Conservation (phyloP, 2,113 vertebrate species). For the Scolopax mira region DNA sequence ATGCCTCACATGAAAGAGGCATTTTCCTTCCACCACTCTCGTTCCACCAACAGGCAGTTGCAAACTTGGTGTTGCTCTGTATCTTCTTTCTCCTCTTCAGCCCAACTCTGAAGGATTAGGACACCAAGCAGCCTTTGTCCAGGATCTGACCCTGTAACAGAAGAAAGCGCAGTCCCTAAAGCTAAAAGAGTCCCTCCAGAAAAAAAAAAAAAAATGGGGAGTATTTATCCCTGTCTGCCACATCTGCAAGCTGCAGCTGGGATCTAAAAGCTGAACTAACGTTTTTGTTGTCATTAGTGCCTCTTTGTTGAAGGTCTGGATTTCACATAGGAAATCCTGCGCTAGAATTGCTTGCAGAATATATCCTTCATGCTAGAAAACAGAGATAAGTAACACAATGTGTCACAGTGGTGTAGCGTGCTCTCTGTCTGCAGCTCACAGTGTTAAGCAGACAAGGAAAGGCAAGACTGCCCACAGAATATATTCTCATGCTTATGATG, state of each 20-base stretch:
- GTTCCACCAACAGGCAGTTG: not conserved
- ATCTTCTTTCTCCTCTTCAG: not conserved
- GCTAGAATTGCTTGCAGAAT: not conserved
- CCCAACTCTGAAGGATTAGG: not conserved
- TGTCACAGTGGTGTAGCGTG: not conserved
- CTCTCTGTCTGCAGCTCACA: not conserved
- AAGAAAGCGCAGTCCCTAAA: not conserved
- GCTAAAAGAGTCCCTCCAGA: not conserved
- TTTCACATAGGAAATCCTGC: not conserved
- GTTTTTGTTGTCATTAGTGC: not conserved
- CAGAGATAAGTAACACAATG: not conserved
- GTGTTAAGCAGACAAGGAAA: not conserved
- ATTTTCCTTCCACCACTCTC: not conserved
- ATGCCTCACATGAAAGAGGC: not conserved
- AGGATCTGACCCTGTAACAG: not conserved
- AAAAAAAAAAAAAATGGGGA: not conserved
- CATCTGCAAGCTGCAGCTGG: constrained; percentile 27
- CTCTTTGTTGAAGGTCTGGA: not conserved
- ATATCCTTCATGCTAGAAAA: not conserved
- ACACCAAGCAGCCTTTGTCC: not conserved
- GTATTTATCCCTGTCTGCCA: not conserved
- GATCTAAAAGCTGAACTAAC: constrained; percentile 9
- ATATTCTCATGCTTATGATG: not conserved
- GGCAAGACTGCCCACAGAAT: constrained; percentile 15
- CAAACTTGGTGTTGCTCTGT: not conserved